phyloP scores from a whole-genome alignment of 2,113 vertebrate species.

The Numenius arquata region DNA sequence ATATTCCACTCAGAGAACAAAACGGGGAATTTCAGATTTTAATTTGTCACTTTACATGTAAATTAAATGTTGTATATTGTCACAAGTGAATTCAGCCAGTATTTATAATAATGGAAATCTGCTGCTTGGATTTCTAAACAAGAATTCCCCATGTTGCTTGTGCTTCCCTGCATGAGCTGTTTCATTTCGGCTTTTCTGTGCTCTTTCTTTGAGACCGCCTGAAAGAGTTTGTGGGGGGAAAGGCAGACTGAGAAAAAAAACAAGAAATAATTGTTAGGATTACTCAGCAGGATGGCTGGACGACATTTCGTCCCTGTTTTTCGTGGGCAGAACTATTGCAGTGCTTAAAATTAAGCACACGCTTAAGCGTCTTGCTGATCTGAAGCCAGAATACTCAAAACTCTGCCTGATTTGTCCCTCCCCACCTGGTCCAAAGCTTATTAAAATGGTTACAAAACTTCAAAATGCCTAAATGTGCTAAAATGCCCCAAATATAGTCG shows the following conservation, averaged over 20 bases:
- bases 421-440: neutral
- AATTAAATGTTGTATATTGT: constrained; percentile 32
- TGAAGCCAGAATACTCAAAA: neutral
- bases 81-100: constrained; percentile 29
- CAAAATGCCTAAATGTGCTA: neutral
- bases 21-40: neutral
- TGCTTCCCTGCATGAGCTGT: constrained; percentile 15
- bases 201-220: neutral
- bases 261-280: neutral
- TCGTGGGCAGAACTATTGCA: neutral
- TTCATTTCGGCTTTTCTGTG: neutral
- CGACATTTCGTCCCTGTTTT: neutral
- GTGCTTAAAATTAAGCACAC: neutral
- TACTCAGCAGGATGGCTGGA: constrained; percentile 5
- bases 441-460: neutral
- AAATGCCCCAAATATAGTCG: neutral
- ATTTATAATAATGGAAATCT: constrained; percentile 29
- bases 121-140: constrained; percentile 22
- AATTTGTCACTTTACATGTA: constrained; percentile 43
- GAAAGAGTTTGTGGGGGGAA: neutral
- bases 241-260: neutral
- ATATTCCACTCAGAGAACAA: neutral
- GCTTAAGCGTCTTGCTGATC: neutral
- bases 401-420: neutral
- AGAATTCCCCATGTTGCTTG: neutral